Base-by-base conservation (phyloP, 2,113 vertebrate genomes). In the Chunga burmeisteri region DNA sequence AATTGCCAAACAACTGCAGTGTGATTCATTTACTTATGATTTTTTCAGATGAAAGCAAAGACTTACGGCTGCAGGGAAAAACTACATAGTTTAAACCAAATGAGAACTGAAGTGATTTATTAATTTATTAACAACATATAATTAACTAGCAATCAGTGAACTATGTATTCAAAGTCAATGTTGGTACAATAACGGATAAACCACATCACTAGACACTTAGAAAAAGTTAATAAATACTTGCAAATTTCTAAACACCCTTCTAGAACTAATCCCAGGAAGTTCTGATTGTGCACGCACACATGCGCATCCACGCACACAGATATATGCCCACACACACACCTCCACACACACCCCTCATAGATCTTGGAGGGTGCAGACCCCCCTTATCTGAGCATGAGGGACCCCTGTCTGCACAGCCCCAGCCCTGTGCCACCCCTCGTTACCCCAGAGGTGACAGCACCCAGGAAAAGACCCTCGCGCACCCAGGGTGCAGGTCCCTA, bases 401-500 rank as follows among this genome's bases (percentile, higher is more conserved):
- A 44, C 7, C 3, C 4, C 9, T 16, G 9, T 3, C 53, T 53
- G 6, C 50, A n/a, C 26, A 72, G 13, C 7, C 12, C 29, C 6
- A 59, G 46, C 3, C 17, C 22, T 42, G 15, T 50, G 27, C 16
- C n/a, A 30, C 11, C 52, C 22, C 34, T 71, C 3, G 0, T 40
- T 21, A 36, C 6, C 21, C n/a, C 7, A 84, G 55, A 55, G 7
- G 10, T 21, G 25, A 22, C 9, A 67, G 32, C 6, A 13, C 16
- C 7, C 27, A 42, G 27, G 26, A 42, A 18, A 26, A 59, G 6
- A 2, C 2, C 5, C 4, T 26, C 7, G 6, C 25, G 29, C 32
- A 13, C 7, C 26, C n/a, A 46, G 23, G 13, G 15, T 15, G 11
- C 0, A 0, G 6, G 30, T 67, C 21, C 9, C 18, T 22, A 58